Percentiles rank a stretch among this genome's conserved stretches.
These are phyloP conservation scores for Astropecten irregularis DNA, from an alignment of 53 echinoderm and acorn worm species.

Conservation along the genomic window DNA sequence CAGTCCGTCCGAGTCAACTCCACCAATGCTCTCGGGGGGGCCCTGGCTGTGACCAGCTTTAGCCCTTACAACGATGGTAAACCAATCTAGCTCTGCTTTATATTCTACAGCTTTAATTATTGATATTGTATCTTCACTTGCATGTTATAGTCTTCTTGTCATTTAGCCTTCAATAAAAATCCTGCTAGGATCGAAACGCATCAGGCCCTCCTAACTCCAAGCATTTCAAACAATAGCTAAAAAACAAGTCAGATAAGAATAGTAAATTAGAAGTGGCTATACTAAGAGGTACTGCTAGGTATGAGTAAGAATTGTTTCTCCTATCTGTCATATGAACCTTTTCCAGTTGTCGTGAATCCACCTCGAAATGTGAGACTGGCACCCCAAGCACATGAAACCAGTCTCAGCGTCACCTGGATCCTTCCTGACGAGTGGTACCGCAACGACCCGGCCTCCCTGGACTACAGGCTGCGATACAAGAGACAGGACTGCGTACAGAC, in stretches of 20 bases:
- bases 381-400: not conserved
- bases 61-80: slow-evolving; percentile 22
- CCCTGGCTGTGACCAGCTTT: not conserved
- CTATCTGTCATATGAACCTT: too few relatives aligned
- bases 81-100: not conserved
- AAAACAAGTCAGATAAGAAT: too few relatives aligned
- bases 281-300: too few relatives aligned
- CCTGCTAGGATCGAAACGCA: too few relatives aligned
- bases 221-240: too few relatives aligned
- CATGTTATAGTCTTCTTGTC: too few relatives aligned
- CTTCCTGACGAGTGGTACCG: slow-evolving; percentile 8
- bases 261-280: too few relatives aligned
- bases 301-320: too few relatives aligned
- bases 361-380: not conserved
- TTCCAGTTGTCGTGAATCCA: slow-evolving; percentile 32
- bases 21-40: slow-evolving; percentile 19
- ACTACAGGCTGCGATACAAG: slow-evolving; percentile 1
- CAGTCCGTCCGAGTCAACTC: slow-evolving; percentile 17
- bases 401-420: not conserved
- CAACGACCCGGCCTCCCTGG: not conserved
- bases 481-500: not conserved
- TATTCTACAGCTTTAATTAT: not conserved
- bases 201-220: too few relatives aligned
- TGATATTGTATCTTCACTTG: too few relatives aligned
- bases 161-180: too few relatives aligned